Evolutionary conservation across 2,888 invertebrate genomes (phyloP).

Genomic region (Malachius bipustulatus): DNA sequence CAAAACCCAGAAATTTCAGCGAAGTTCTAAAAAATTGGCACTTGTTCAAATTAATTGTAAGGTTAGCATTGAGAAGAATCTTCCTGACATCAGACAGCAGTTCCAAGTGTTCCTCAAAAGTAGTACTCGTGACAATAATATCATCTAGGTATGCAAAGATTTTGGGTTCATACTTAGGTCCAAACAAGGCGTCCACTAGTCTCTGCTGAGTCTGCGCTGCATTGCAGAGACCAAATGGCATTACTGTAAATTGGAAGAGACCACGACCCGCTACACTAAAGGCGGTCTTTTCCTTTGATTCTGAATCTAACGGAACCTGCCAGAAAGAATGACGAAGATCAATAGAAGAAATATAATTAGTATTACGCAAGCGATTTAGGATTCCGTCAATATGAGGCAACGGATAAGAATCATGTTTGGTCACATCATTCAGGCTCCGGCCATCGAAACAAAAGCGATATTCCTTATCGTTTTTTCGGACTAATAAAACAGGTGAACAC

Average conservation of each 20-base stretch:
- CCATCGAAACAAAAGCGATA: conserved; percentile 21
- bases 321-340: conserved; percentile 21
- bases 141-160: conserved; percentile 22
- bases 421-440: conserved; percentile 19
- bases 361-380: conserved; percentile 15
- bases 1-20: conserved; percentile 21
- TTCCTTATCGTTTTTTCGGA: conserved; percentile 19
- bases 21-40: conserved; percentile 20
- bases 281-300: conserved; percentile 21
- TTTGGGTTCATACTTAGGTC: conserved; percentile 13
- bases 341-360: conserved; percentile 15
- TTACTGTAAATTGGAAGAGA: conserved; percentile 20
- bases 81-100: conserved; percentile 17
- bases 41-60: conserved; percentile 22
- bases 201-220: conserved; percentile 21
- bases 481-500: conserved; percentile 21
- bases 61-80: conserved; percentile 15
- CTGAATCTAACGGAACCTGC: conserved; percentile 18
- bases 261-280: conserved; percentile 22
- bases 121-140: conserved; percentile 19
- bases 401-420: conserved; percentile 21
- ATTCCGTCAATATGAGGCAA: conserved; percentile 18
- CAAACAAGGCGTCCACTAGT: conserved; percentile 18
- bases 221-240: conserved; percentile 16
- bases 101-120: conserved; percentile 19